A percentile compares a stretch with the other conserved stretches of the same genome.
Evolutionary conservation across 2,797 vertebrate genomes (phyloP).

Genomic region (Sebastes vulpes): DNA sequence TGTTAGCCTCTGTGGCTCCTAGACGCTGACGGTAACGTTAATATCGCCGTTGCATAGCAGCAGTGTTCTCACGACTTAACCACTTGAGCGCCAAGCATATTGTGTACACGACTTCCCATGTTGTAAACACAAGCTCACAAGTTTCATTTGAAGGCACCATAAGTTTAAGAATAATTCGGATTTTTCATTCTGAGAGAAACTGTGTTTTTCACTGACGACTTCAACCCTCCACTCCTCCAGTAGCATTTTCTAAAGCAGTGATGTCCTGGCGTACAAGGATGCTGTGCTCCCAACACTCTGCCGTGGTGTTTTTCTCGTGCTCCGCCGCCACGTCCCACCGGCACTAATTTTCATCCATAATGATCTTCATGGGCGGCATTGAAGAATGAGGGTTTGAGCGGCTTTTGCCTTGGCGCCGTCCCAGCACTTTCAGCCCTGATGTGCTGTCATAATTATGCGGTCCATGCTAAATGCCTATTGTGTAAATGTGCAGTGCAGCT

Average conservation of each 20-base stretch:
- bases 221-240: neutral
- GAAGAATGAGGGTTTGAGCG: constrained; percentile 74
- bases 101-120: too few relatives aligned
- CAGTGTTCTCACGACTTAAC: too few relatives aligned
- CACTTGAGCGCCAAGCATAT: too few relatives aligned
- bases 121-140: too few relatives aligned
- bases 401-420: constrained; percentile 67
- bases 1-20: too few relatives aligned
- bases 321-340: constrained; percentile 37
- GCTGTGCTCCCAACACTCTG: neutral
- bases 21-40: too few relatives aligned
- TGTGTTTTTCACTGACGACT: neutral
- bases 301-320: neutral
- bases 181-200: neutral
- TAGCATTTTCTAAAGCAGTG: neutral
- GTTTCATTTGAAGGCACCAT: too few relatives aligned
- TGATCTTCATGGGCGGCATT: constrained; percentile 73
- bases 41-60: too few relatives aligned
- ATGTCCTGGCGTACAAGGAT: neutral
- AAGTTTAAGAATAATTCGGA: neutral
- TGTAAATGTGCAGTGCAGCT: constrained; percentile 66
- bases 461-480: constrained; percentile 79
- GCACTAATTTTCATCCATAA: constrained; percentile 73
- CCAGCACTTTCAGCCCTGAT: constrained; percentile 71
- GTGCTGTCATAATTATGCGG: constrained; percentile 80